These are phyloP conservation scores for Clarias gariepinus DNA, from an alignment of 2,113 vertebrate species.

Conservation along the genomic window DNA sequence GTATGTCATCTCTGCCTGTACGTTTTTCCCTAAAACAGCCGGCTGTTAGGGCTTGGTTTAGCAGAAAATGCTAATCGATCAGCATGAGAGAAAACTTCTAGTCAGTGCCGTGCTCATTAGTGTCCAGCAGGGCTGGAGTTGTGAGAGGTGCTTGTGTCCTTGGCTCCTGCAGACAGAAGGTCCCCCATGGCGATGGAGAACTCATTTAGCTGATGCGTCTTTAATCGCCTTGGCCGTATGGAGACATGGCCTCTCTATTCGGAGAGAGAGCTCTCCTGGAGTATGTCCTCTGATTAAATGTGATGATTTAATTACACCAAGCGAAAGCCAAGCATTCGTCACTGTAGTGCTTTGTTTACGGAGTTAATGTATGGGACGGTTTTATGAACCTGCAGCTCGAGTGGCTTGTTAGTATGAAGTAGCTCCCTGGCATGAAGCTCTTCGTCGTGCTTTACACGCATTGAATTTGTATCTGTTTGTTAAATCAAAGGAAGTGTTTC, in stretches of 20 bases:
- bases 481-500: slow-evolving; percentile 11
- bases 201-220: slow-evolving; percentile 51
- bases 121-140: slow-evolving; percentile 45
- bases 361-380: slow-evolving; percentile 37
- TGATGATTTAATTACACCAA: slow-evolving; percentile 38
- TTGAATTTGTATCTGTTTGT: not conserved
- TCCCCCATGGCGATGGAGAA: slow-evolving; percentile 41
- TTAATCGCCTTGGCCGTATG: slow-evolving; percentile 53
- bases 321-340: slow-evolving; percentile 27
- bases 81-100: slow-evolving; percentile 35
- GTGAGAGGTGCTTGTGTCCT: slow-evolving; percentile 51
- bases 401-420: slow-evolving; percentile 13
- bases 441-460: slow-evolving; percentile 6
- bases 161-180: slow-evolving; percentile 47
- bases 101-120: slow-evolving; percentile 39
- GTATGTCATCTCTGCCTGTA: not conserved
- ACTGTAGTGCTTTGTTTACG: slow-evolving; percentile 33
- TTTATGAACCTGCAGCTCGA: slow-evolving; percentile 27
- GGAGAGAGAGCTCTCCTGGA: slow-evolving; percentile 29
- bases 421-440: slow-evolving; percentile 11
- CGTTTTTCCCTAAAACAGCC: not conserved
- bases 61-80: slow-evolving; percentile 28
- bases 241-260: slow-evolving; percentile 30
- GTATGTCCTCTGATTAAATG: slow-evolving; percentile 40
- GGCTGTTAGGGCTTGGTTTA: slow-evolving; percentile 7